Conservation (phyloP, 2,113 vertebrate species). For the Perca schrenkii region DNA sequence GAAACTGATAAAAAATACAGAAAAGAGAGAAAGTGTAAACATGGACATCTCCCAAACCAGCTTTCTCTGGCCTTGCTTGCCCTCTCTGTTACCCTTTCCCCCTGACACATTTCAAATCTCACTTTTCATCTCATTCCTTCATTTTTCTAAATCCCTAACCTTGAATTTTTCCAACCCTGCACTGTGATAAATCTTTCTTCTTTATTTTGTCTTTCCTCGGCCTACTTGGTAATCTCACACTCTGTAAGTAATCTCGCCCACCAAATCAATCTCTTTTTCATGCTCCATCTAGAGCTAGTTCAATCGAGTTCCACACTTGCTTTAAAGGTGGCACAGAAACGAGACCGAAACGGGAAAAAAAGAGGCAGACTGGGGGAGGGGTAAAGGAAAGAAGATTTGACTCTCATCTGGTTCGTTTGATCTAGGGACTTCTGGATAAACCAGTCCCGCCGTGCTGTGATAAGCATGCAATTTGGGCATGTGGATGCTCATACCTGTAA, state of each 20-base stretch:
- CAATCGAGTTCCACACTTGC: constrained; percentile 21
- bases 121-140: constrained; percentile 17
- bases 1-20: neutral
- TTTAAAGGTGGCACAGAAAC: constrained; percentile 52
- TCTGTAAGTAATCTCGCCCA: constrained; percentile 30
- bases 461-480: constrained; percentile 4
- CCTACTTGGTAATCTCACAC: constrained; percentile 38
- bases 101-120: constrained; percentile 29
- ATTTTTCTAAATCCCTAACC: constrained; percentile 31
- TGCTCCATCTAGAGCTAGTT: constrained; percentile 34
- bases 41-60: neutral
- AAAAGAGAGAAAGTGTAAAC: constrained; percentile 6
- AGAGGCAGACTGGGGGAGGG: constrained; percentile 10
- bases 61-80: neutral
- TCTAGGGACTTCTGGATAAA: neutral
- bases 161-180: constrained; percentile 25
- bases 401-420: constrained; percentile 47
- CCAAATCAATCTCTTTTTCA: constrained; percentile 59
- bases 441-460: neutral
- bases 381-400: neutral
- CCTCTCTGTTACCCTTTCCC: neutral
- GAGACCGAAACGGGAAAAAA: constrained; percentile 17
- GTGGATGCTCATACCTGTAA: constrained; percentile 5
- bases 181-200: constrained; percentile 2
- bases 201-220: constrained; percentile 37